Percentiles rank a stretch among this genome's conserved stretches.
Conservation (phyloP, 1,140 invertebrate genomes). For the Coenobita brevimanus region DNA sequence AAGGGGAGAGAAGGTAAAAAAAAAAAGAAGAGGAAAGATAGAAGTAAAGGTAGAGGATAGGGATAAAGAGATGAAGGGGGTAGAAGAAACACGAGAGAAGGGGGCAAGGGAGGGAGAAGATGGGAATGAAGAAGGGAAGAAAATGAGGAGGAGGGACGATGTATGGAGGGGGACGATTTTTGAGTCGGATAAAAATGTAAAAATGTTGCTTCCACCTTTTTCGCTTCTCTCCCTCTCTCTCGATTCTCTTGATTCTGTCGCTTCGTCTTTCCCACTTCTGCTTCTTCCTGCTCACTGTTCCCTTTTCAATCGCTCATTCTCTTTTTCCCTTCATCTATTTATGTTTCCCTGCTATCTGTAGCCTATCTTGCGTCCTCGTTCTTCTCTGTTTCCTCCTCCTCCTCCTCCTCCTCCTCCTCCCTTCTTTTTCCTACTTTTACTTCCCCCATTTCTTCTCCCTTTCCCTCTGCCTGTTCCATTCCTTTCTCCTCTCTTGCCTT, state of each 20-base stretch:
- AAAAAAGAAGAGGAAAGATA: too few relatives aligned
- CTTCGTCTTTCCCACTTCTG: background rate
- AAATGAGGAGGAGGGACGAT: background rate
- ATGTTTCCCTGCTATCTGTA: background rate
- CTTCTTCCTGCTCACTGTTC: background rate
- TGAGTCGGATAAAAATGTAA: background rate
- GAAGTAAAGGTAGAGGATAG: too few relatives aligned
- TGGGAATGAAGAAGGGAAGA: background rate
- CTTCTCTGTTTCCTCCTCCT: background rate
- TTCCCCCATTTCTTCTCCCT: too few relatives aligned
- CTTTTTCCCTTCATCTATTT: background rate
- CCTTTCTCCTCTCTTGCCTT: too few relatives aligned
- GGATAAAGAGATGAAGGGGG: too few relatives aligned
- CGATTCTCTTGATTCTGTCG: background rate
- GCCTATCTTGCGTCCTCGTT: background rate
- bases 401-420: too few relatives aligned
- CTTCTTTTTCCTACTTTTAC: too few relatives aligned
- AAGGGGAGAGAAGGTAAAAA: background rate
- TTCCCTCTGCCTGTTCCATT: too few relatives aligned
- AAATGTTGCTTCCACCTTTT: background rate
- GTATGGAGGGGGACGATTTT: background rate
- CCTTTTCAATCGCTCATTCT: background rate
- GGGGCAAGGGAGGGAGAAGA: background rate
- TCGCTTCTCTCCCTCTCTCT: background rate
- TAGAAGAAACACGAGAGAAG: too few relatives aligned